These are phyloP conservation scores for Puntigrus tetrazona DNA, from an alignment of 2,113 vertebrate genomes.

Conservation along the genomic window DNA sequence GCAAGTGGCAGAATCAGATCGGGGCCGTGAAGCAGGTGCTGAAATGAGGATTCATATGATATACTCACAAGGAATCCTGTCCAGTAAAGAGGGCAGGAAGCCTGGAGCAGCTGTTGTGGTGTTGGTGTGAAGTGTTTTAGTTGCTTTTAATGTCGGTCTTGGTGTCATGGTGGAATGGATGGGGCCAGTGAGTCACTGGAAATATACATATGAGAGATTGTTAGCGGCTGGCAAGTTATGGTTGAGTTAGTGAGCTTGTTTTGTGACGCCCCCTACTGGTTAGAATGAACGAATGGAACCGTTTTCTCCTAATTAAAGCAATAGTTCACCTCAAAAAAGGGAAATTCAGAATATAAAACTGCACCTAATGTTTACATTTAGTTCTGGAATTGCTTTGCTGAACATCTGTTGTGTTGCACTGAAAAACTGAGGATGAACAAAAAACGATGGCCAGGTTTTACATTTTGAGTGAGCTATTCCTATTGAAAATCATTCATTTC, in stretches of 20 bases:
- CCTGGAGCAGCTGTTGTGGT: not conserved
- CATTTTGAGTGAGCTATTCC: not conserved
- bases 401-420: no score
- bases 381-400: no score
- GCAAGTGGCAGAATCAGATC: conserved; percentile 60
- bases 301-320: not conserved
- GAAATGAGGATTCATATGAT: conserved; percentile 24
- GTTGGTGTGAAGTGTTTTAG: not conserved
- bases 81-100: conserved; percentile 65
- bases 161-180: conserved; percentile 39
- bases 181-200: conserved; percentile 39
- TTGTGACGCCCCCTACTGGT: conserved; percentile 49
- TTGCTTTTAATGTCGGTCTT: conserved; percentile 17
- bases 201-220: conserved; percentile 21
- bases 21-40: conserved; percentile 55
- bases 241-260: conserved; percentile 20
- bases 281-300: conserved; percentile 30
- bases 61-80: conserved; percentile 80
- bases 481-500: not conserved
- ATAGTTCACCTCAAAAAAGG: not conserved
- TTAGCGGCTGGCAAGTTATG: not conserved
- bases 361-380: not conserved
- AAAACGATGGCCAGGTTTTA: no score
- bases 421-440: no score
- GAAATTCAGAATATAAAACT: not conserved